Evolutionary conservation across 2,113 vertebrate species (phyloP).

Genomic region (Chrysemys picta): DNA sequence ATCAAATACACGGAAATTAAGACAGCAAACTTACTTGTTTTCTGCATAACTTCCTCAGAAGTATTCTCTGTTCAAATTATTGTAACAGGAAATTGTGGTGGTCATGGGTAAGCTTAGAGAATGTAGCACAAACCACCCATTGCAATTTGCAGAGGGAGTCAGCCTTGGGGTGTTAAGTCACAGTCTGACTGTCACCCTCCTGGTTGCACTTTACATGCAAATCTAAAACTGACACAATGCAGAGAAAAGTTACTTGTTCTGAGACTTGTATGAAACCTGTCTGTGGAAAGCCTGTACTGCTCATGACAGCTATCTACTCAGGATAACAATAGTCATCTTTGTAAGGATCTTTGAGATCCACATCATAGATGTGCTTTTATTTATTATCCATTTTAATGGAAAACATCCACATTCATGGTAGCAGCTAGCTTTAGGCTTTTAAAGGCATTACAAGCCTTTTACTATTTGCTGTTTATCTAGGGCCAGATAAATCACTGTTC

Average conservation of each 20-base stretch:
- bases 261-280: not conserved
- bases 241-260: not conserved
- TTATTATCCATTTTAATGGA: not conserved
- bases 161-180: not conserved
- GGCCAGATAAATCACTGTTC: not conserved
- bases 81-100: constrained; percentile 78
- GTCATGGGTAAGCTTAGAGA: not conserved
- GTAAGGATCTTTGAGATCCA: not conserved
- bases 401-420: not conserved
- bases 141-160: constrained; percentile 48
- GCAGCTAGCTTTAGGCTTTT: not conserved
- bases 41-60: constrained; percentile 78
- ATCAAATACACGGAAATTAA: constrained; percentile 45
- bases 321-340: not conserved
- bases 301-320: not conserved
- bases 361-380: not conserved
- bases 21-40: constrained; percentile 66
- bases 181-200: not conserved
- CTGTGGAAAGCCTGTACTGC: not conserved
- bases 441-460: not conserved
- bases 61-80: constrained; percentile 70
- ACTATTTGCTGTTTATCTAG: not conserved
- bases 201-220: constrained; percentile 4
- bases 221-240: not conserved
- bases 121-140: constrained; percentile 21